Conservation (phyloP, 2,888 invertebrate species). For the Imbricaverruca yamaguchii region DNA sequence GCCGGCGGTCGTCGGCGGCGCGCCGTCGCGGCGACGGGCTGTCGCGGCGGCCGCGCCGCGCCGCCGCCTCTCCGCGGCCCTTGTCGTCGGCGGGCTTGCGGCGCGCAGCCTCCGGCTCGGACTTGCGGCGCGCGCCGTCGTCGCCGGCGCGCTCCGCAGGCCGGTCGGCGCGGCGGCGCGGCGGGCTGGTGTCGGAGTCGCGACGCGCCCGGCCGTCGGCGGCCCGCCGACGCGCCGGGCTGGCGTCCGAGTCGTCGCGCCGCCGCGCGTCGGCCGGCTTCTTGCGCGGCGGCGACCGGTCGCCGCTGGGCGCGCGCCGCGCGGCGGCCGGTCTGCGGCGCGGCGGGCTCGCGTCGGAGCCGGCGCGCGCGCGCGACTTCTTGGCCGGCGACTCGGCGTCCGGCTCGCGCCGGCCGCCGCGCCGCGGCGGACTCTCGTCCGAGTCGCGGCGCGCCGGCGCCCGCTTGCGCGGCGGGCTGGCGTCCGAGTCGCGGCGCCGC, state of each 20-base stretch:
- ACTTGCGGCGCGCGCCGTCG: slow-evolving; percentile 28
- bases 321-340: slow-evolving; percentile 29
- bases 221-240: slow-evolving; percentile 27
- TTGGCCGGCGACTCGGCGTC: not conserved
- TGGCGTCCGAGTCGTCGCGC: slow-evolving; percentile 26
- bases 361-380: slow-evolving; percentile 25
- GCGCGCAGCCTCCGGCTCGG: slow-evolving; percentile 36
- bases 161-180: slow-evolving; percentile 32
- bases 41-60: slow-evolving; percentile 34
- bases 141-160: not conserved
- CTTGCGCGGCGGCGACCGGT: slow-evolving; percentile 41
- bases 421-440: not conserved
- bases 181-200: slow-evolving; percentile 37
- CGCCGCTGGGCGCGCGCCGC: slow-evolving; percentile 37
- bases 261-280: slow-evolving; percentile 36
- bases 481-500: slow-evolving; percentile 1
- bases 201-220: not conserved
- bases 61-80: slow-evolving; percentile 33
- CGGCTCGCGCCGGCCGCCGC: slow-evolving; percentile 11
- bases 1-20: slow-evolving; percentile 28
- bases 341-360: slow-evolving; percentile 29
- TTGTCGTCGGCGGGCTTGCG: slow-evolving; percentile 28
- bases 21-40: slow-evolving; percentile 24
- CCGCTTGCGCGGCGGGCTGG: not conserved
- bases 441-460: not conserved